A percentile compares a stretch with the other conserved stretches of the same genome.
phyloP scores from a whole-genome alignment of 2,797 vertebrate genomes.

The Epinephelus malabaricus region DNA sequence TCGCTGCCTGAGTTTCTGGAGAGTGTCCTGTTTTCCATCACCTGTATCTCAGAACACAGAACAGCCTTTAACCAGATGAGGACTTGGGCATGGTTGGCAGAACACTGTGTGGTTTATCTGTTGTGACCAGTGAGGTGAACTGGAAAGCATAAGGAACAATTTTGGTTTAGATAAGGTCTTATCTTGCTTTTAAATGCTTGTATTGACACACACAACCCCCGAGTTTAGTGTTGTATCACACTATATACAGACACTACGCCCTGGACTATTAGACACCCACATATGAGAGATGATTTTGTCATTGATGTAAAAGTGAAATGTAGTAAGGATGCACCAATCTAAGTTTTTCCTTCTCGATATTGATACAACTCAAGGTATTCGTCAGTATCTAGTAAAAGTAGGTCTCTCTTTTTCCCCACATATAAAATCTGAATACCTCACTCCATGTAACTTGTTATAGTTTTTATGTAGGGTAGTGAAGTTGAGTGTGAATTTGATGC shows the following conservation, averaged over 20 bases:
- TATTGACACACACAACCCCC: not conserved
- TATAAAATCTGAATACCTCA: not conserved
- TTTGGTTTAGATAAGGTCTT: slow-evolving; percentile 6
- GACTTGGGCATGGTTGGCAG: slow-evolving; percentile 7
- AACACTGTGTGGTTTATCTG: slow-evolving; percentile 39
- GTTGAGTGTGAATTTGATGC: not conserved
- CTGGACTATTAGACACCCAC: not conserved
- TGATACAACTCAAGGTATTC: not conserved
- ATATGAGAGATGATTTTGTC: not conserved
- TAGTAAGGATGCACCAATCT: not conserved
- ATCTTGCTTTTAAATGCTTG: not conserved
- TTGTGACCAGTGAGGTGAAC: slow-evolving; percentile 8
- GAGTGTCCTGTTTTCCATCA: slow-evolving; percentile 66
- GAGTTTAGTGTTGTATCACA: not conserved
- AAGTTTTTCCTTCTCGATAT: not conserved
- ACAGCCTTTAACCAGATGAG: slow-evolving; percentile 22
- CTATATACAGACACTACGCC: not conserved
- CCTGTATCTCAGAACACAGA: slow-evolving; percentile 51
- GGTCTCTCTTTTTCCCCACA: not conserved
- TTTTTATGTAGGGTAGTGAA: not conserved
- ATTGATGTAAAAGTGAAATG: not conserved
- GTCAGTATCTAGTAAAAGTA: not conserved
- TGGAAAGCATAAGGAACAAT: slow-evolving; percentile 8
- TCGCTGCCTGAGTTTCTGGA: slow-evolving; percentile 52
- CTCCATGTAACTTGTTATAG: not conserved